Base-by-base conservation (phyloP, 2,797 vertebrate genomes). In the Lerista edwardsae region DNA sequence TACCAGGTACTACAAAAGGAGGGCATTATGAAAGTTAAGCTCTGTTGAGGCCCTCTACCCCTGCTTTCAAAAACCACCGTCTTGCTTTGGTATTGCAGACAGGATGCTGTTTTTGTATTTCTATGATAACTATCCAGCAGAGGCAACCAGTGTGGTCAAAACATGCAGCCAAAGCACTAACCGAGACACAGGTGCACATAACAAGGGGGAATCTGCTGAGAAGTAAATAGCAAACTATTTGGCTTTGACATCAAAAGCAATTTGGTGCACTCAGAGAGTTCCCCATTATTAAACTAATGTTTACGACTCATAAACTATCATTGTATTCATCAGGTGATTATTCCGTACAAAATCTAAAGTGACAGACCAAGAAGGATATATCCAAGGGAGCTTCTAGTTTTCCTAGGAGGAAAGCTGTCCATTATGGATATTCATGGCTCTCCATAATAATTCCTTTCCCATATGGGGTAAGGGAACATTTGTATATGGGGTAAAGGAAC, bases 101-200 rank as follows among this genome's bases (percentile, higher is more conserved):
- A 79, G 61, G 29, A 79, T 64, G 27, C 76, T 84, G 29, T 74
- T 84, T 79, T 73, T 79, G 11, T n/a, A 62, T 23, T 9, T 64
- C 15, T 39, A 44, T 29, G 25, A 64, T 47, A n/a, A 25, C 36
- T 61, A 47, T 72, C 82, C 19, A 55, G 39, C 31, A 72, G 67
- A 72, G 61, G 61, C 44, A 62, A 29, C 57, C 12, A 51, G 41
- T 15, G 72, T 41, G 47, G 41, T 62, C 57, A 79, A 79, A 79
- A 64, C 41, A 21, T 72, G 29, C 36, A 69, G 69, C 47, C 76
- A 71, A 72, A 79, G 67, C 83, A 62, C 11, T 85, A 47, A 75
- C 59, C 21, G 31, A 41, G 44, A 57, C 29, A 67, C 27, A 39
- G 7, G 65, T 51, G 15, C 34, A 74, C 6, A 8, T n/a, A 65